Evolutionary conservation across 2,113 vertebrate species (phyloP), one percentile per base, ranked within the genome.

Genomic region (Scatophagus argus): DNA sequence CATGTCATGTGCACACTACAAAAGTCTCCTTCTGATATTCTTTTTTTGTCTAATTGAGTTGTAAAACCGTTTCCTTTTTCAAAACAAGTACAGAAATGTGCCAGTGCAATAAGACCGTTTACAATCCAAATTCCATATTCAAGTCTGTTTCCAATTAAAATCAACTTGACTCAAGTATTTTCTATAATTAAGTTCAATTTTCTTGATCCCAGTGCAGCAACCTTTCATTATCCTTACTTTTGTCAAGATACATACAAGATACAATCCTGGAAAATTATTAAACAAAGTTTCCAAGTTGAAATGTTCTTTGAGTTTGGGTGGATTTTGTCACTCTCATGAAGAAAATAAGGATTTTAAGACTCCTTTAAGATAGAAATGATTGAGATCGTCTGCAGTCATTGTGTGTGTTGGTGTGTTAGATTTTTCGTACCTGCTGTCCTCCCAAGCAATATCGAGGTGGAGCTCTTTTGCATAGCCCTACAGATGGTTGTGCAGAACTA

Each of bases 391-490:
- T 59, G 23, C 13, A 13, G 14, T 25, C 11, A n/a, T 68, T 66
- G 23, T 44, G 41, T 51, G 10, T 25, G 38, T 41, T 16, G 39
- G 23, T 27, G 23, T 61, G 32, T 72, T 39, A 21, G 43, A 14
- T 68, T 69, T 61, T 47, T 74, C 25, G 38, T 51, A 81, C 59
- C 62, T 70, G 67, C 49, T 63, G 1, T 39, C 41, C 56, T 47
- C 63, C 39, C 17, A 38, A 34, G 51, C 68, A 29, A 12, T 36
- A 31, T 19, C 8, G 9, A 25, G 62, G 66, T 38, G 81, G 62
- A 39, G 72, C 47, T 66, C 16, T 9, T 90, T 90, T 90, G 66
- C 86, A 81, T 81, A 58, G 34, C 47, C 47, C 12, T 1, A 29
- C 12, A 36, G 61, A 51, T 38, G 29, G 59, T 58, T 39, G 41